Conservation (phyloP, 2,113 vertebrate genomes). For the Neopipo cinnamomea region DNA sequence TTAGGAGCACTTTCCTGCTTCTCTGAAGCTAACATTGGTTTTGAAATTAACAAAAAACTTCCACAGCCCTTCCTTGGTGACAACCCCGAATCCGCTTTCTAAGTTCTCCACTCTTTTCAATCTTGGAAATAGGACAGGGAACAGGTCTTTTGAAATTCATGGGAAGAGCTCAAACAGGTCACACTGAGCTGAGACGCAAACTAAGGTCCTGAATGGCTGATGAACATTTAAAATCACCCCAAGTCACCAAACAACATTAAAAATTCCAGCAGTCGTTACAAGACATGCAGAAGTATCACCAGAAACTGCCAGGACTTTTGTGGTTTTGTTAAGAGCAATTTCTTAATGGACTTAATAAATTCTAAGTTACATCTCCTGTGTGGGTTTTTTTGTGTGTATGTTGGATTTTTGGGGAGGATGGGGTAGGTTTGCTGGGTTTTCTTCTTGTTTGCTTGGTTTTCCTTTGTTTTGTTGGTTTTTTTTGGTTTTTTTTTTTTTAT, state of each 20-base stretch:
- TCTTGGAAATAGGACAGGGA: not conserved
- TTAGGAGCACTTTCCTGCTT: not conserved
- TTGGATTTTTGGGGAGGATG: fast-evolving
- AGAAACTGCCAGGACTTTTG: not conserved
- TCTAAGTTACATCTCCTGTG: not conserved
- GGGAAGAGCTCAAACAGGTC: not conserved
- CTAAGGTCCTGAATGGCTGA: not conserved
- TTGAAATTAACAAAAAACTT: not conserved
- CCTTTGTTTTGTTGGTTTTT: not conserved
- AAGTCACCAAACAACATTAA: not conserved
- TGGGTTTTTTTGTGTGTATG: not conserved
- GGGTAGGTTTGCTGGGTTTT: not conserved
- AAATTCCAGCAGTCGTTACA: not conserved
- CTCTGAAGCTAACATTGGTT: not conserved
- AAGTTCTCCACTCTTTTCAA: not conserved
- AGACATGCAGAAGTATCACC: not conserved
- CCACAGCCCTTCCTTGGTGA: not conserved
- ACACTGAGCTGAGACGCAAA: not conserved
- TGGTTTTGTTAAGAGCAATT: not conserved
- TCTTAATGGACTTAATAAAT: not conserved
- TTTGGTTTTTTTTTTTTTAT: not conserved
- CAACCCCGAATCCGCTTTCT: not conserved
- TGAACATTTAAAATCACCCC: not conserved
- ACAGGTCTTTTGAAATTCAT: not conserved
- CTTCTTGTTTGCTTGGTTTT: not conserved